Conservation (phyloP, 1,140 invertebrate genomes). For the Probaryconus sp. region DNA sequence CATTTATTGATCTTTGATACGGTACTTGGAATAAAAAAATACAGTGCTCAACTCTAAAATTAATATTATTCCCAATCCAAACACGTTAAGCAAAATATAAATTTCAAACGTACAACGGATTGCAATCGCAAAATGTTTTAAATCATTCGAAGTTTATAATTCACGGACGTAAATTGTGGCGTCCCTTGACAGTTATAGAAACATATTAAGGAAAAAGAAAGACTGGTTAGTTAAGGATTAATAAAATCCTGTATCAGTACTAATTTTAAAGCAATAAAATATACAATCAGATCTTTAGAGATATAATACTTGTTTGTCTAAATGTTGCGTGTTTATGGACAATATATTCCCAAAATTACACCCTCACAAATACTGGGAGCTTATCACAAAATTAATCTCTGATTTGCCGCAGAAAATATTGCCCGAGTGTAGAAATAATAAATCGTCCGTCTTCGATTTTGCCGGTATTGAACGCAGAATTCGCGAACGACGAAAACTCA, state of each 20-base stretch:
- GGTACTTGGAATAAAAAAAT: background rate
- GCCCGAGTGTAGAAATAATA: constrained; percentile 10
- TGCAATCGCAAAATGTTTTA: background rate
- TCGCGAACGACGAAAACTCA: background rate
- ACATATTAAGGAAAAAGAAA: constrained; percentile 4
- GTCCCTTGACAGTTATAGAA: no score
- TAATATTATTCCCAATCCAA: constrained; percentile 38
- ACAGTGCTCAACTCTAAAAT: constrained; percentile 1
- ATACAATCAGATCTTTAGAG: constrained; percentile 20
- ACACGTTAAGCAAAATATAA: constrained; percentile 27
- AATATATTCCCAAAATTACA: constrained; percentile 34
- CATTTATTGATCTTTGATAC: constrained; percentile 39
- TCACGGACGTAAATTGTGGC: background rate
- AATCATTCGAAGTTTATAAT: constrained; percentile 30
- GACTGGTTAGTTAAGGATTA: constrained; percentile 27
- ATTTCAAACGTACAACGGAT: no score
- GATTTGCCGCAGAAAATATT: constrained; percentile 13
- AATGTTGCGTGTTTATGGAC: constrained; percentile 46
- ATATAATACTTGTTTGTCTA: constrained; percentile 21
- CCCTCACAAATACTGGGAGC: constrained; percentile 7
- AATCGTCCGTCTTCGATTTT: constrained; percentile 19
- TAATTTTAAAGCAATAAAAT: constrained; percentile 27
- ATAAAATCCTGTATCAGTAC: constrained; percentile 36
- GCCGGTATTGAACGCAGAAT: background rate
- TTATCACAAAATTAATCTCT: constrained; percentile 47